Percentiles rank a stretch among this genome's conserved stretches.
phyloP scores from a whole-genome alignment of 2,888 invertebrate species.

The Bellardia bayeri region DNA sequence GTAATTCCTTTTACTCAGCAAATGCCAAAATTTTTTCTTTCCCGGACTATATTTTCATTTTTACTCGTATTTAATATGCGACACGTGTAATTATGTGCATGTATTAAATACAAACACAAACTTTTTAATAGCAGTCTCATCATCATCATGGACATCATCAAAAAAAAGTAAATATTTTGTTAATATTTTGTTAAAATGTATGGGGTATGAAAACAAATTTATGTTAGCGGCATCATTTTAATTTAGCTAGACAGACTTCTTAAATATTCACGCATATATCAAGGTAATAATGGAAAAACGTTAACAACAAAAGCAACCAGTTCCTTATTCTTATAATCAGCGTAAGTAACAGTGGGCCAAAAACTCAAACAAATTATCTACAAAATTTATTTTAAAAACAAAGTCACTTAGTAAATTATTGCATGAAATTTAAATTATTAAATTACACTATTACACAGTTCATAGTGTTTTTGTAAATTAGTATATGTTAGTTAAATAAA shows the following conservation, averaged over 20 bases:
- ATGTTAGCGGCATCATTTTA: background rate
- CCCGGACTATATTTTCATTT: background rate
- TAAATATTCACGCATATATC: background rate
- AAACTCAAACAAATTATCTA: no score
- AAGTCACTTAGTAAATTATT: no score
- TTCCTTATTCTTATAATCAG: no score
- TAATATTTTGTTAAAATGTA: background rate
- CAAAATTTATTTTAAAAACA: no score
- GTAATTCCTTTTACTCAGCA: constrained; percentile 7
- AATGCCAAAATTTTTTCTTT: constrained; percentile 4
- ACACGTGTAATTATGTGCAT: constrained; percentile 35
- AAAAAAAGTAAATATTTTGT: background rate
- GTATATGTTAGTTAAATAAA: constrained; percentile 11
- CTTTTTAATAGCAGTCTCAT: constrained; percentile 7
- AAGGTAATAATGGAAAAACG: background rate
- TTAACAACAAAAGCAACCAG: no score
- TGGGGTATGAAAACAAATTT: background rate
- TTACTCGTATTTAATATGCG: constrained; percentile 24
- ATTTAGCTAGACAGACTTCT: background rate
- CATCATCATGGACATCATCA: background rate
- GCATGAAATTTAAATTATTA: no score
- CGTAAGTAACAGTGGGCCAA: no score
- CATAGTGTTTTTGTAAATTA: background rate
- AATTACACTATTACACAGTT: background rate
- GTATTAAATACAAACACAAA: constrained; percentile 4